A percentile compares a stretch with the other conserved stretches of the same genome.
Evolutionary conservation across 2,113 vertebrate genomes (phyloP).

Genomic region (Hemichromis elongatus): DNA sequence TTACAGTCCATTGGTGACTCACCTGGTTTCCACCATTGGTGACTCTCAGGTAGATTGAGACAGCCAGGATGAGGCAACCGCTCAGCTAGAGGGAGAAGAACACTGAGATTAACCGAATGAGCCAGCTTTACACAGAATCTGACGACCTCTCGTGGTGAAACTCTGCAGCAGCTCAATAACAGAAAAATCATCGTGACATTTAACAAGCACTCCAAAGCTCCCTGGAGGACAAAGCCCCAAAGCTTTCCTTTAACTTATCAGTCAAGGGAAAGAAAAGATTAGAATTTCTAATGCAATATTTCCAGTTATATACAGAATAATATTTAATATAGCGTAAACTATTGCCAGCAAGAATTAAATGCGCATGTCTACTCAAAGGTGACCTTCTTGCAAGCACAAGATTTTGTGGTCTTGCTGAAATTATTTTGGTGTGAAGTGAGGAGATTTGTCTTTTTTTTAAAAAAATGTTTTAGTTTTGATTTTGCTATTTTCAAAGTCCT

Average conservation of each 20-base stretch:
- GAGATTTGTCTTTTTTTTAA: not conserved
- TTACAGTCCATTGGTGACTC: not conserved
- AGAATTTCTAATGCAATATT: not conserved
- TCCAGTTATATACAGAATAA: not conserved
- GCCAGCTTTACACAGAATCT: not conserved
- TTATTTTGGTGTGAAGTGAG: not conserved
- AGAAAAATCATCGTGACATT: not conserved
- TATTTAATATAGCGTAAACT: not conserved
- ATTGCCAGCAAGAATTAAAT: not conserved
- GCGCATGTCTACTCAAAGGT: not conserved
- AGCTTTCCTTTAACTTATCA: not conserved
- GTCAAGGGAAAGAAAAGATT: not conserved
- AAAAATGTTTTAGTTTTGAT: not conserved
- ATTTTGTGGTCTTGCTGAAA: not conserved
- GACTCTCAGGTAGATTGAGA: slow-evolving; percentile 81
- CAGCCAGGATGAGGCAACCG: slow-evolving; percentile 78
- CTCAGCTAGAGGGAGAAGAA: slow-evolving; percentile 68
- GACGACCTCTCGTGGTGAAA: not conserved
- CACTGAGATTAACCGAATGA: rapidly evolving
- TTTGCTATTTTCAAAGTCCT: not conserved
- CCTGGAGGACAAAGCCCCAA: not conserved
- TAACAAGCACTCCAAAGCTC: not conserved
- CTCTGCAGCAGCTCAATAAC: not conserved
- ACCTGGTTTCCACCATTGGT: slow-evolving; percentile 49
- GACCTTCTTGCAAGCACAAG: not conserved